Evolutionary conservation across 1,140 invertebrate genomes (phyloP).

Genomic region (Pararge aegeria): DNA sequence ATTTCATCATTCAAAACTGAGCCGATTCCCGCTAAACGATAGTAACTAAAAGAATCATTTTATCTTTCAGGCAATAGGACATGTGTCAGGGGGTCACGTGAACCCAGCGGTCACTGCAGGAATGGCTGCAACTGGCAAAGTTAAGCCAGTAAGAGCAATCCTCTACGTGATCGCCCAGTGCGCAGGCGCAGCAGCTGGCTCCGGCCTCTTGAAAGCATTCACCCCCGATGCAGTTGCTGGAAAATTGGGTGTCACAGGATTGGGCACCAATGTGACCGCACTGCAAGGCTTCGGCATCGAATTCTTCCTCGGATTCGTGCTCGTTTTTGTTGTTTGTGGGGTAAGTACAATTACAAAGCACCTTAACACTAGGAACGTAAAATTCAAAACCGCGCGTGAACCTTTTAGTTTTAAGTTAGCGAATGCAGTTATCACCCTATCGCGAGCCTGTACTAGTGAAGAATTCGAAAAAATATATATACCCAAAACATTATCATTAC

Average conservation of each 20-base stretch:
- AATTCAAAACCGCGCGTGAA: no score
- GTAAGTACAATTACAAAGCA: constrained; percentile 71
- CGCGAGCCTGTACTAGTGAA: no score
- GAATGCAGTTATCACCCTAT: no score
- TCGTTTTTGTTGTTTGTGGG: constrained; percentile 93
- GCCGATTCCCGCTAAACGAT: no score
- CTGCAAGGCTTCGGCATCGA: constrained; percentile 93
- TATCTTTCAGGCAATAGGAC: constrained; percentile 85
- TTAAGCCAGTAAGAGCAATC: constrained; percentile 86
- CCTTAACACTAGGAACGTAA: no score
- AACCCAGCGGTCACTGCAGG: constrained; percentile 94
- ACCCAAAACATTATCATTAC: no score
- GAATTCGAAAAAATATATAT: no score
- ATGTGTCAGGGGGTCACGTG: constrained; percentile 94
- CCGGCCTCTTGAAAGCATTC: constrained; percentile 81
- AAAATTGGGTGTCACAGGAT: constrained; percentile 82
- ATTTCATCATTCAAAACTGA: no score
- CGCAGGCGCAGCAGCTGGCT: constrained; percentile 91
- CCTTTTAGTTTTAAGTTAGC: no score
- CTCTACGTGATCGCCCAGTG: constrained; percentile 93
- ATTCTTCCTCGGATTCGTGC: constrained; percentile 93
- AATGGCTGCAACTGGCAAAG: constrained; percentile 88
- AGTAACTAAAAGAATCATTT: not conserved
- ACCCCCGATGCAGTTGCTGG: constrained; percentile 82
- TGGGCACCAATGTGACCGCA: constrained; percentile 81